phyloP scores from a whole-genome alignment of 2,113 vertebrate species.

The Chrysochloris asiatica region DNA sequence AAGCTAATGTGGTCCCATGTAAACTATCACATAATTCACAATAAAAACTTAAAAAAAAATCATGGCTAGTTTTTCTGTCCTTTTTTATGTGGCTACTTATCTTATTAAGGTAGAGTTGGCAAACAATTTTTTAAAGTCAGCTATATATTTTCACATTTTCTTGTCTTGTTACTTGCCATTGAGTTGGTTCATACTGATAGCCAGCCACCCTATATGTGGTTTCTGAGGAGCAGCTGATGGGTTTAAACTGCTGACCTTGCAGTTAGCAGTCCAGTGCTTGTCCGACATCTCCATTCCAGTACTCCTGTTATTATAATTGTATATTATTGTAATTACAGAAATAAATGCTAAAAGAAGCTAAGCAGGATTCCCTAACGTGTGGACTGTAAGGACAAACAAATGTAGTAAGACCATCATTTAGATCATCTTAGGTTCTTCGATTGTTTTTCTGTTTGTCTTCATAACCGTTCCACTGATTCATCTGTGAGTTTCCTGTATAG shows the following conservation, averaged over 20 bases:
- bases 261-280: too few species aligned
- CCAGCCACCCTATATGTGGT: too few species aligned
- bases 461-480: not conserved
- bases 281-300: too few species aligned
- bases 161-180: too few species aligned
- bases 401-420: not conserved
- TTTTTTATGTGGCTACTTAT: not conserved
- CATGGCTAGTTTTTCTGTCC: too few species aligned
- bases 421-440: not conserved
- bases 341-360: not conserved
- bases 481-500: not conserved
- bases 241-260: too few species aligned
- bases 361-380: not conserved
- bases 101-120: not conserved
- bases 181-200: too few species aligned
- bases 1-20: too few species aligned
- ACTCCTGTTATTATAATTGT: too few species aligned
- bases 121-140: conserved; percentile 16
- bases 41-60: too few species aligned
- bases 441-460: not conserved
- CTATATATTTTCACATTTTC: not conserved
- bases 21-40: too few species aligned
- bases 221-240: too few species aligned
- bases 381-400: not conserved
- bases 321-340: not conserved